A percentile compares a stretch with the other conserved stretches of the same genome.
These are phyloP conservation scores for Sisor rabdophorus DNA, from an alignment of 2,113 vertebrate genomes.

Conservation along the genomic window DNA sequence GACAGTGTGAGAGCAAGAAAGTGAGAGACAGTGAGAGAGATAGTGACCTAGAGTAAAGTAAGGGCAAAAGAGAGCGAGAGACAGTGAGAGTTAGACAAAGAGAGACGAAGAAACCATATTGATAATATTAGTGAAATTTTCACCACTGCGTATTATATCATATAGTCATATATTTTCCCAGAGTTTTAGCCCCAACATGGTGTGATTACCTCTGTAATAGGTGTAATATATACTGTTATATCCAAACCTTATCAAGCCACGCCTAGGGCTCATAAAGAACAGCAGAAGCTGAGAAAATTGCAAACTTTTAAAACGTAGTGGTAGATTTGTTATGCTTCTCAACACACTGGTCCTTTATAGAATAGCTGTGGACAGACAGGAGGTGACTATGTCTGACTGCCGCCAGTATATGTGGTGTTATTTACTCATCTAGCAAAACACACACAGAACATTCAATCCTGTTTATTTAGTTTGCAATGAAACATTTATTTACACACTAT, in stretches of 20 bases:
- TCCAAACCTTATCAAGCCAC: not conserved
- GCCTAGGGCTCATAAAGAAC: slow-evolving; percentile 15
- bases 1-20: too few relatives aligned
- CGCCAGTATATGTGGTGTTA: slow-evolving; percentile 19
- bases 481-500: slow-evolving; percentile 32
- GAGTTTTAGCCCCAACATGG: slow-evolving; percentile 1
- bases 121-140: slow-evolving; percentile 25
- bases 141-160: slow-evolving; percentile 25
- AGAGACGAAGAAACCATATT: not conserved
- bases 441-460: slow-evolving; percentile 20
- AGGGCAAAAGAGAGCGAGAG: not conserved
- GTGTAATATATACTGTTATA: slow-evolving; percentile 29
- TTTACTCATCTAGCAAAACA: slow-evolving; percentile 14
- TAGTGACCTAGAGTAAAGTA: not conserved
- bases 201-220: slow-evolving; percentile 21
- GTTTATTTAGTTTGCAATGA: slow-evolving; percentile 25
- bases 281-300: slow-evolving; percentile 12
- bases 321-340: slow-evolving; percentile 5
- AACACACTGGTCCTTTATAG: slow-evolving; percentile 23
- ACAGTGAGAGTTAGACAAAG: not conserved
- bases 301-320: slow-evolving; percentile 14
- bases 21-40: not conserved
- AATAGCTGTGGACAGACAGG: slow-evolving; percentile 17
- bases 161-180: slow-evolving; percentile 12
- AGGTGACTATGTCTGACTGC: slow-evolving; percentile 1